Base-by-base conservation (phyloP, 2,797 vertebrate genomes). In the Pteropus rufus region DNA sequence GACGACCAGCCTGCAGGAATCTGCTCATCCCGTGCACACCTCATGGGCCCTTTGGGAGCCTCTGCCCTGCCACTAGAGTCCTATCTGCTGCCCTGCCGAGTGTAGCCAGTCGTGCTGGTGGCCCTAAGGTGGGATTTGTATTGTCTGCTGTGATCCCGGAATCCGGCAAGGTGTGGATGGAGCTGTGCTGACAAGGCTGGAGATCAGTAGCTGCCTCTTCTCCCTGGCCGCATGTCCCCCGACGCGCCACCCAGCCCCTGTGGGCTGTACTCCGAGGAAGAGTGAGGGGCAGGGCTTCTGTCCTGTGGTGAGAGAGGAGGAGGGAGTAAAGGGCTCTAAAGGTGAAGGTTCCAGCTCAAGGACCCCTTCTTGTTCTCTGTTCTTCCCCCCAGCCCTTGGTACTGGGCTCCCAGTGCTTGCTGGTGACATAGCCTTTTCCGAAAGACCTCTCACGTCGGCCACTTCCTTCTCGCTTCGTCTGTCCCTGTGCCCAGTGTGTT, bases 171-270 rank as follows among this genome's bases (percentile, higher is more conserved):
- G n/a, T 81, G 49, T 60, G 73, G n/a, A 52, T 41, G 75, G 89
- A 85, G 58, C n/a, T 3, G 5, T 2, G 1, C 6, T n/a, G 10
- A 31, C 58, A 19, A 44, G 56, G 44, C 21, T 19, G 1, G 46
- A 41, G 52, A 7, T 24, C 0, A 2, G 26, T 4, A 56, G 41
- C 19, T 64, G 10, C 19, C 31, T 11, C 4, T 31, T 18, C 31
- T n/a, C 3, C 18, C 18, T 2, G 44, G 8, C 12, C 11, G 7
- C 39, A 3, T 0, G 23, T 31, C 10, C 16, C 14, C 41, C 2
- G 1, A 7, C 29, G 5, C 5, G 4, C 36, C 34, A 15, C 21
- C 46, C 0, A 14, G 84, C 6, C 18, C 54, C 19, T 23, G 4
- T 10, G 62, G 76, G 41, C 82, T 73, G 8, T 15, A 10, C 44